These are phyloP conservation scores for Nomada fucata DNA, from an alignment of 2,888 invertebrate species.

Conservation along the genomic window DNA sequence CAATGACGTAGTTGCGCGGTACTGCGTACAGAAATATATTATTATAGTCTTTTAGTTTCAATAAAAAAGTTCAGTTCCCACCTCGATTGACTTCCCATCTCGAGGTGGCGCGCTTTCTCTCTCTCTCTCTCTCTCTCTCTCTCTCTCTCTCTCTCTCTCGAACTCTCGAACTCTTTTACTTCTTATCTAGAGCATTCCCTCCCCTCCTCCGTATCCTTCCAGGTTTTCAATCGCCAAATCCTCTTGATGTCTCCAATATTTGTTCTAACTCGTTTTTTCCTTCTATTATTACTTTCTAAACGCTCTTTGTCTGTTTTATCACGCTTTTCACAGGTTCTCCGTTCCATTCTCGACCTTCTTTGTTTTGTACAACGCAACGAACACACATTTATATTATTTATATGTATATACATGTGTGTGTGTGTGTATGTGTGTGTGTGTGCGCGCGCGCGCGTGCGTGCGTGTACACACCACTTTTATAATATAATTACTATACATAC, in stretches of 20 bases:
- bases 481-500: slow-evolving; percentile 81
- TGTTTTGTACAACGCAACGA: slow-evolving; percentile 83
- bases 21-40: slow-evolving; percentile 84
- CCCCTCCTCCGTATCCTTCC: slow-evolving; percentile 2
- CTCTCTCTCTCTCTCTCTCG: slow-evolving; percentile 39
- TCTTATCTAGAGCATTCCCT: slow-evolving; percentile 62
- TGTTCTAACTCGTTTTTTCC: slow-evolving; percentile 4
- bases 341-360: slow-evolving; percentile 55
- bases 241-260: slow-evolving; percentile 42
- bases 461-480: slow-evolving; percentile 40
- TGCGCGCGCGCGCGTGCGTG: background rate
- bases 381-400: slow-evolving; percentile 81
- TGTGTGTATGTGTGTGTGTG: slow-evolving; percentile 65
- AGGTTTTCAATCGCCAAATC: background rate
- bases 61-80: slow-evolving; percentile 84
- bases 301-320: slow-evolving; percentile 55
- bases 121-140: slow-evolving; percentile 44
- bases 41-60: slow-evolving; percentile 84
- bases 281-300: slow-evolving; percentile 23
- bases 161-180: slow-evolving; percentile 29
- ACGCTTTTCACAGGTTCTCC: slow-evolving; percentile 56
- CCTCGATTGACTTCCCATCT: slow-evolving; percentile 80
- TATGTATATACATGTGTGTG: slow-evolving; percentile 59
- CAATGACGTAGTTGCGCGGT: slow-evolving; percentile 83
- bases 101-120: slow-evolving; percentile 73